phyloP scores from a whole-genome alignment of 2,797 vertebrate species.

The Chelon labrosus region DNA sequence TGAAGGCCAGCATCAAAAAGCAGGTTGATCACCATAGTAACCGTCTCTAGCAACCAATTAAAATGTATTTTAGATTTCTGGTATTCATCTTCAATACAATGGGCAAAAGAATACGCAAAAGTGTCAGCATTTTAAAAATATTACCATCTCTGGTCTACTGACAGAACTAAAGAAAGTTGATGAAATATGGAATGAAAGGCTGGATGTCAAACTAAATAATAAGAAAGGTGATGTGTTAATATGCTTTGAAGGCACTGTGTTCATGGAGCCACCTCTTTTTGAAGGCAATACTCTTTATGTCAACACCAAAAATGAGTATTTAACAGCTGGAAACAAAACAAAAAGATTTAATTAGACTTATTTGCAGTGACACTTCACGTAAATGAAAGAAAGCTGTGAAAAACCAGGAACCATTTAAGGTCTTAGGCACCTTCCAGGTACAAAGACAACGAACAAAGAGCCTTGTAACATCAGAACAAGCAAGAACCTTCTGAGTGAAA shows the following conservation, averaged over 20 bases:
- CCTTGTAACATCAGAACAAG: constrained; percentile 51
- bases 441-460: constrained; percentile 56
- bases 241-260: not conserved
- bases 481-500: constrained; percentile 46
- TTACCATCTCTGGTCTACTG: not conserved
- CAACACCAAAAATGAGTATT: not conserved
- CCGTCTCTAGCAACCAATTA: too few relatives aligned
- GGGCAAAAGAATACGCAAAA: not conserved
- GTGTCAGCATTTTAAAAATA: not conserved
- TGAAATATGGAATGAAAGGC: too few relatives aligned
- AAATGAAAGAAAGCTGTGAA: not conserved
- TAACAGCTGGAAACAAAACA: not conserved
- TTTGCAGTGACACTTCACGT: constrained; percentile 2
- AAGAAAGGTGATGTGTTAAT: not conserved
- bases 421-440: constrained; percentile 34
- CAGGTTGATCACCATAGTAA: too few relatives aligned
- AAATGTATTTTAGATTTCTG: not conserved
- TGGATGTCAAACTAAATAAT: not conserved
- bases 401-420: constrained; percentile 46
- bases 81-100: not conserved
- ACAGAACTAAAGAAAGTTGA: too few relatives aligned
- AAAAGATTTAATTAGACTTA: not conserved
- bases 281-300: constrained; percentile 3
- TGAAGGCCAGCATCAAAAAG: too few relatives aligned
- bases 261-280: not conserved